Percentiles rank a stretch among this genome's conserved stretches.
Evolutionary conservation across 2,113 vertebrate species (phyloP).

Genomic region (Ctenomys sociabilis): DNA sequence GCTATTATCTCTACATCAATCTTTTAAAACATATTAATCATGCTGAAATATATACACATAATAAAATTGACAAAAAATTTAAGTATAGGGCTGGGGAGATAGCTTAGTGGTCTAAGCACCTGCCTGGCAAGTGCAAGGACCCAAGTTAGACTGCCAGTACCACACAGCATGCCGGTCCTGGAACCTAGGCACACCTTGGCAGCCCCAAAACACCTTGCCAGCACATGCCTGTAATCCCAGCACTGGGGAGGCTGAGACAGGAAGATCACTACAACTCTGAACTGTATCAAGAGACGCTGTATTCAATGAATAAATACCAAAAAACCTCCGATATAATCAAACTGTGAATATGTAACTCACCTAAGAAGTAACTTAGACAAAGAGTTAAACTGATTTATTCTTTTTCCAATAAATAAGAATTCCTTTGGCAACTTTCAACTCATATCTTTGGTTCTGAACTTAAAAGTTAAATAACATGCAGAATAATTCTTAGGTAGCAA

Average conservation of each 20-base stretch:
- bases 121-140: too few relatives aligned
- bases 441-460: background rate
- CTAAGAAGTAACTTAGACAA: conserved; percentile 11
- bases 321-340: background rate
- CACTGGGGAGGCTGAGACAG: too few relatives aligned
- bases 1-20: background rate
- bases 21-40: background rate
- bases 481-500: background rate
- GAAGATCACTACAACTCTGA: too few relatives aligned
- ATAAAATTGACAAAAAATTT: background rate
- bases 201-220: too few relatives aligned
- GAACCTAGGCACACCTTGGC: too few relatives aligned
- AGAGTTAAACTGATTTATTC: background rate
- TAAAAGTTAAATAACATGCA: background rate
- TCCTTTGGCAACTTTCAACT: background rate
- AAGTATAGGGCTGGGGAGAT: background rate
- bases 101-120: too few relatives aligned
- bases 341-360: background rate
- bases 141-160: too few relatives aligned
- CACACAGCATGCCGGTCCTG: too few relatives aligned
- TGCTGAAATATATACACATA: background rate
- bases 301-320: too few relatives aligned
- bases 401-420: background rate
- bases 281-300: too few relatives aligned
- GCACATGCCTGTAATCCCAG: too few relatives aligned